phyloP scores from a whole-genome alignment of 1,140 invertebrate genomes.

The Lepidotrigona ventralis region DNA sequence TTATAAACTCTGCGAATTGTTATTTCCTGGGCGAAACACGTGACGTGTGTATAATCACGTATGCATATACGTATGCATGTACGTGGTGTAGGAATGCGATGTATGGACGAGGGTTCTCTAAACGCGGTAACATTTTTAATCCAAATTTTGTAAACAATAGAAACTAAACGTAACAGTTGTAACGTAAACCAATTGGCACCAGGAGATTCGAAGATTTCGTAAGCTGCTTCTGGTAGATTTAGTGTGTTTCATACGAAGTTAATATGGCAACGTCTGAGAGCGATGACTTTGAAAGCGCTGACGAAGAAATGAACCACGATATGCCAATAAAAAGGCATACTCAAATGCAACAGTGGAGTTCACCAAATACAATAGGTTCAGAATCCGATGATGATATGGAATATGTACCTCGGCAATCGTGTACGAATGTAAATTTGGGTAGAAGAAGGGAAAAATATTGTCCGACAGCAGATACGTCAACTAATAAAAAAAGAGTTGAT shows the following conservation, averaged over 20 bases:
- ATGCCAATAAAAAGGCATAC: constrained; percentile 22
- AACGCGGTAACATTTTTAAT: background rate
- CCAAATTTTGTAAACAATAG: background rate
- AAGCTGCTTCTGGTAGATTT: background rate
- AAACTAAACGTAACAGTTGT: background rate
- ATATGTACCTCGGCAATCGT: constrained; percentile 40
- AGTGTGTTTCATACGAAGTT: background rate
- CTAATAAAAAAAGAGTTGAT: background rate
- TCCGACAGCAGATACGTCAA: background rate
- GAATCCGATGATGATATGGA: constrained; percentile 81
- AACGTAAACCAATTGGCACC: background rate
- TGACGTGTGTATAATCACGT: background rate
- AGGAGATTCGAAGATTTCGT: background rate
- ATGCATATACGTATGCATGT: background rate
- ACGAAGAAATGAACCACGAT: constrained; percentile 79
- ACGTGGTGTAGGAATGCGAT: background rate
- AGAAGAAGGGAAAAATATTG: background rate
- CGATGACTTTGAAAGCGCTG: constrained; percentile 86
- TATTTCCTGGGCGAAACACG: too few relatives aligned
- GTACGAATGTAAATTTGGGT: background rate
- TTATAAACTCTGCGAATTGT: background rate
- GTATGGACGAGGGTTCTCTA: constrained; percentile 1
- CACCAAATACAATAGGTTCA: constrained; percentile 79
- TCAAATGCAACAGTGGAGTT: constrained; percentile 14
- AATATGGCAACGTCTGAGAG: constrained; percentile 86